Conservation (phyloP, 2,797 vertebrate species). For the Scyliorhinus canicula region DNA sequence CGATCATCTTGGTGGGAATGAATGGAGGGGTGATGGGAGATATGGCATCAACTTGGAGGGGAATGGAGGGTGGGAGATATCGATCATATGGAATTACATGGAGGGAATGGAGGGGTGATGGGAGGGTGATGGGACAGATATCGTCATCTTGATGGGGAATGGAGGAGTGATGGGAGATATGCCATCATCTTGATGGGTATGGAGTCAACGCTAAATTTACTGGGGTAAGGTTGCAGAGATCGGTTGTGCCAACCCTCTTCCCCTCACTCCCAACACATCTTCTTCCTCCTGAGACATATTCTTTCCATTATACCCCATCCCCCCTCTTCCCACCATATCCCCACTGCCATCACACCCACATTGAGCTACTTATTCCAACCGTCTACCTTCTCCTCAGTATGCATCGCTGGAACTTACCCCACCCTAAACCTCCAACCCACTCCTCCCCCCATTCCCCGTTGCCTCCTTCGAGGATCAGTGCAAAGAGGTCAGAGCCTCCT, state of each 20-base stretch:
- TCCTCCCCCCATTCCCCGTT: not conserved
- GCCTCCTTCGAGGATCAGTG: not conserved
- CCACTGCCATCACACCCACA: not conserved
- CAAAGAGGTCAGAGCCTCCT: not conserved
- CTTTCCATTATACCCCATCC: too few relatives aligned
- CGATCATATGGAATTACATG: too few relatives aligned
- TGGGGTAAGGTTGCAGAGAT: too few relatives aligned
- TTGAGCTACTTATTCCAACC: not conserved
- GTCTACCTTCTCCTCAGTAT: not conserved
- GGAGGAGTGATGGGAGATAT: not conserved
- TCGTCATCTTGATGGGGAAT: too few relatives aligned
- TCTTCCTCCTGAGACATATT: not conserved
- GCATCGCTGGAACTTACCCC: not conserved
- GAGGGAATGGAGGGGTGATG: too few relatives aligned
- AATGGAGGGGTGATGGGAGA: too few relatives aligned
- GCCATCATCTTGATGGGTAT: not conserved
- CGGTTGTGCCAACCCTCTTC: not conserved
- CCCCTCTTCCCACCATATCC: not conserved
- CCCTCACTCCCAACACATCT: not conserved
- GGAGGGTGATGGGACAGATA: too few relatives aligned
- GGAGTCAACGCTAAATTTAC: too few relatives aligned
- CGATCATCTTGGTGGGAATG: too few relatives aligned
- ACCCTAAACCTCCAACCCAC: not conserved
- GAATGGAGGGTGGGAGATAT: too few relatives aligned
- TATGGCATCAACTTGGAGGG: too few relatives aligned